Evolutionary conservation across 2,113 vertebrate genomes (phyloP).

Genomic region (Micronycteris hirsuta): DNA sequence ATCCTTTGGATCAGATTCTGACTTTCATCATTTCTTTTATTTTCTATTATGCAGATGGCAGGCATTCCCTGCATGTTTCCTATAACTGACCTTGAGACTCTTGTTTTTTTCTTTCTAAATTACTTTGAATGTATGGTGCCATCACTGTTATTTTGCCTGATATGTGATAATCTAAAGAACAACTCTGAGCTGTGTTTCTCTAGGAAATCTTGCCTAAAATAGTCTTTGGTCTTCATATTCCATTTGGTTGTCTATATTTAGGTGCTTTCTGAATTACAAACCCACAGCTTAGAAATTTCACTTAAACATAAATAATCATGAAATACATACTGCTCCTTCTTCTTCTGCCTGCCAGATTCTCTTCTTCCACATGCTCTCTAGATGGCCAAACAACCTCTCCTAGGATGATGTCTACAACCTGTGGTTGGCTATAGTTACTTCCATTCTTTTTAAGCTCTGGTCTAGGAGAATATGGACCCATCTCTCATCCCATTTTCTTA

Average conservation of each 20-base stretch:
- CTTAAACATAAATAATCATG: background rate
- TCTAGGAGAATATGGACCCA: background rate
- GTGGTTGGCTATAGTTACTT: background rate
- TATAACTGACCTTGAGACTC: background rate
- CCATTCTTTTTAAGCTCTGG: background rate
- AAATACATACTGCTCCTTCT: background rate
- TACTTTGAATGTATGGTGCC: background rate
- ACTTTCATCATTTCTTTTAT: background rate
- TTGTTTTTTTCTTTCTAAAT: background rate
- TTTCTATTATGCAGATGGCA: background rate
- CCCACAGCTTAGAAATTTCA: background rate
- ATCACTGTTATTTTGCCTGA: background rate
- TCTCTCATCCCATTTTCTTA: background rate
- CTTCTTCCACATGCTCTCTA: background rate
- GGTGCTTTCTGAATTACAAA: constrained; percentile 9
- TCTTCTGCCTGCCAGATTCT: background rate
- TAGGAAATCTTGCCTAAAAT: background rate
- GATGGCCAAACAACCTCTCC: background rate
- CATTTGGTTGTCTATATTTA: background rate
- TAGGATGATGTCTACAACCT: background rate
- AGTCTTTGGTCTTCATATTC: background rate
- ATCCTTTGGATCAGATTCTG: background rate
- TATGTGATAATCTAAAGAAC: background rate
- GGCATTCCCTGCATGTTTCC: background rate
- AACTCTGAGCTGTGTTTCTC: background rate